Percentiles rank a stretch among this genome's conserved stretches.
Evolutionary conservation across 2,888 invertebrate genomes (phyloP).

Genomic region (Philaethria dido): DNA sequence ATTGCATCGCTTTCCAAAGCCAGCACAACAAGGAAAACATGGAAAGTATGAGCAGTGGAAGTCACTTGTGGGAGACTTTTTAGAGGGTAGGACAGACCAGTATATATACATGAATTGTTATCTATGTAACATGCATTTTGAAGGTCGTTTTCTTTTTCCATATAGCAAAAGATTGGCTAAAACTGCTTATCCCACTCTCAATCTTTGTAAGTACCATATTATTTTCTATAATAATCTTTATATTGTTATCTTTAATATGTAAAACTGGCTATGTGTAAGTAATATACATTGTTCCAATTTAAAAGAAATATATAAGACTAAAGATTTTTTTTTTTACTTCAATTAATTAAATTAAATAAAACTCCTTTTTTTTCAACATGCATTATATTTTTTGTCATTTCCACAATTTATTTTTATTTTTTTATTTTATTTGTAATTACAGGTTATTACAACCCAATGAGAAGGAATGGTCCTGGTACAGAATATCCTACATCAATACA

Average conservation of each 20-base stretch:
- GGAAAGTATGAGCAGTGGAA: constrained; percentile 15
- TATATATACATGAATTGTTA: constrained; percentile 15
- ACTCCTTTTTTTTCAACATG: too few species aligned
- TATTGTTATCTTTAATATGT: background rate
- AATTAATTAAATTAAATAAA: too few species aligned
- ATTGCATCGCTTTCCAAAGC: constrained; percentile 19
- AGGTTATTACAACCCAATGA: background rate
- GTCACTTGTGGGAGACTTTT: constrained; percentile 8
- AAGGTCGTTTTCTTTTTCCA: constrained; percentile 16
- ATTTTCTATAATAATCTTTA: background rate
- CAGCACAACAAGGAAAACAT: constrained; percentile 1
- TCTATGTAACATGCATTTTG: constrained; percentile 16
- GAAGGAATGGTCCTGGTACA: constrained; percentile 7
- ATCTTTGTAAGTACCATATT: background rate
- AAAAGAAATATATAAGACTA: too few species aligned
- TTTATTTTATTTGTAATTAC: background rate
- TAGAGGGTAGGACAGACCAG: constrained; percentile 17
- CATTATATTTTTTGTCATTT: too few species aligned
- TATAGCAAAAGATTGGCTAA: constrained; percentile 19
- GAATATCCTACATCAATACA: background rate
- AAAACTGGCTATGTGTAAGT: too few species aligned
- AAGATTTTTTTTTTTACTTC: too few species aligned
- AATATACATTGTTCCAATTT: too few species aligned
- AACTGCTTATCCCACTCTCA: constrained; percentile 16
- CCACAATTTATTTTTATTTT: background rate